Base-by-base conservation (phyloP, 2,888 invertebrate genomes). In the Trimorus sp. region DNA sequence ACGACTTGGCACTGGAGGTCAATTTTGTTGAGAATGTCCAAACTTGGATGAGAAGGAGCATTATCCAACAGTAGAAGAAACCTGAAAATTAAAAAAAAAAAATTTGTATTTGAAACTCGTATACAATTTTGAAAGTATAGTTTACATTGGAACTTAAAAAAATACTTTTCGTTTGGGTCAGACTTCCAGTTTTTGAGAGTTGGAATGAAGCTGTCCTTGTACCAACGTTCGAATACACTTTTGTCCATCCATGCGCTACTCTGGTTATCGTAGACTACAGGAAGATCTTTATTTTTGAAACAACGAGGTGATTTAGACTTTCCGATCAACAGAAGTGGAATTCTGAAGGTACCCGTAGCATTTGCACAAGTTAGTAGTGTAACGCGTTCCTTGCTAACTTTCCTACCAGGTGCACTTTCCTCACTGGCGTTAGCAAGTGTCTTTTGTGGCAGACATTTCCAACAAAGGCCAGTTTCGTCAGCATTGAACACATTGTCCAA, bases 401-500 rank as follows among this genome's bases (percentile, higher is more conserved):
- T 86, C 38, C 51, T 76, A 12, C 86, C 85, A 14, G 84, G 83
- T 42, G 85, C 86, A 58, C 82, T 60, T 48, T 56, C 68, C 82
- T 86, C 86, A n/a, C 59, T 38, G n/a, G 60, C 14, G 2, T 53
- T 48, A 53, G 77, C 83, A 7, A 84, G 69, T 5, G 85, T 83
- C 71, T 78, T 75, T 49, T 70, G 14, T 7, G 84, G 85, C 60
- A 87, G 51, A 26, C 76, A 26, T 78, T 79, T 85, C 85, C 85
- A 86, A 15, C 83, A 74, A 1, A 85, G 54, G 7, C 86, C 84
- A 5, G 86, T 87, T 56, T 84, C 84, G 62, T 86, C 85, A 7
- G 84, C 85, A 63, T 87, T 86, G 60, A 86, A 86, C 0, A 87
- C 58, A 16, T 84, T 73, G 36, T 85, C 60, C 7, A 40, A 38